Percentiles rank a stretch among this genome's conserved stretches.
Evolutionary conservation across 2,113 vertebrate genomes (phyloP).

Genomic region (Calonectris borealis): DNA sequence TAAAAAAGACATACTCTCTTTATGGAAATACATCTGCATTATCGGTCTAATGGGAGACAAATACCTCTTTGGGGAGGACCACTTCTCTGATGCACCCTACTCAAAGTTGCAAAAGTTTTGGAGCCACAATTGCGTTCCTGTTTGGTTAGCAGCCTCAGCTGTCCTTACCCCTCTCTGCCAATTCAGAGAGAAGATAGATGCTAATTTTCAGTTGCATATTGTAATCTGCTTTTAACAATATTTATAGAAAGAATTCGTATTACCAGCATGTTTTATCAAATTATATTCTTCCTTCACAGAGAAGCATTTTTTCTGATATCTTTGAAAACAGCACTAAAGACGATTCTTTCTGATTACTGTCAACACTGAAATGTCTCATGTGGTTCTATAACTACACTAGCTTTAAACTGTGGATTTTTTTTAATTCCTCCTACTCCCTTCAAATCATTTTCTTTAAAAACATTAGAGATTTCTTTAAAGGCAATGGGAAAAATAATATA

Average conservation of each 20-base stretch:
- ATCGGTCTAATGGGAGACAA: neutral
- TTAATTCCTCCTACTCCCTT: neutral
- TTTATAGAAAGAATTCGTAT: neutral
- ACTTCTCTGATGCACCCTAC: neutral
- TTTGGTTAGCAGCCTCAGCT: neutral
- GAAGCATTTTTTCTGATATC: neutral
- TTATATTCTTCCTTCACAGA: conserved; percentile 9
- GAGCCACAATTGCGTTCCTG: neutral
- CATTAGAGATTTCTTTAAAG: neutral
- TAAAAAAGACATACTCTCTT: neutral
- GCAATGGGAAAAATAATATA: neutral
- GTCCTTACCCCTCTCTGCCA: neutral
- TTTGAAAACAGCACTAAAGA: conserved; percentile 5
- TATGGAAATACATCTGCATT: neutral
- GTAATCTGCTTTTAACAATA: neutral
- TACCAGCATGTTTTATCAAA: neutral
- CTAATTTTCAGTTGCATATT: neutral
- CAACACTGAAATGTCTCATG: neutral
- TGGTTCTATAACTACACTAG: neutral
- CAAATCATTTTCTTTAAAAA: neutral
- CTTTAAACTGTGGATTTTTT: conserved; percentile 4
- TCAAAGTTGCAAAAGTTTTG: neutral
- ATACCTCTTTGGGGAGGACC: neutral
- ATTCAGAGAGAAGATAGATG: neutral
- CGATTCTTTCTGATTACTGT: neutral